Evolutionary conservation across 2,797 vertebrate genomes (phyloP), one percentile per base, ranked within the genome.

Genomic region (Oceanodroma leucorhoa): DNA sequence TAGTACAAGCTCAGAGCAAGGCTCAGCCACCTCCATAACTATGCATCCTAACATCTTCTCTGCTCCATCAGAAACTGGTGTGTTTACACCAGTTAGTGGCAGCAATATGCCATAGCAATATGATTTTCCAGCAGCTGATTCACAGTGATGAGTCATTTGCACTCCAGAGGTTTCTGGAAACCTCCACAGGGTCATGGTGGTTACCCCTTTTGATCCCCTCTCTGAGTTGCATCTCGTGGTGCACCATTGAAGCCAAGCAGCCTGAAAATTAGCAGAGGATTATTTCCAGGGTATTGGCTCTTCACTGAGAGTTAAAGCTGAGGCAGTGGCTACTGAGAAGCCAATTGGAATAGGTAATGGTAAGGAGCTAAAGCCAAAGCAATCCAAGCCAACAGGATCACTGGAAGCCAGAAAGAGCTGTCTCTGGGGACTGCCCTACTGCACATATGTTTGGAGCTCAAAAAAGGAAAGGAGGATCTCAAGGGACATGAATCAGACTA

Each of bases 201-300:
- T 26, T 70, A 18, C 8, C 11, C 14, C 2, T 54, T 81, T 66
- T 26, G 57, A 34, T 54, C 21, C 36, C 34, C 6, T 51, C 58
- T 53, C 57, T 13, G 24, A 62, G 22, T 0, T 60, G 80, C 10
- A 27, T 17, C 66, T 51, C 0, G 0, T 66, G 61, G 53, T n/a
- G 53, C 40, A 5, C 6, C 30, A 27, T 3, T 64, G 57, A 71
- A 66, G 72, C 36, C 51, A 82, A 45, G 58, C 0, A 34, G 53
- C 57, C 75, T 51, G 57, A 54, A 75, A 70, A 54, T 11, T 4
- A 27, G 53, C 48, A 60, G 48, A 60, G 41, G 32, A 51, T 51
- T 55, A 23, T 65, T 88, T 79, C 43, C 62, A 76, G 73, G 43
- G 32, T 67, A 36, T 18, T 75, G 72, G 57, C 53, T 65, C 3